A percentile compares a stretch with the other conserved stretches of the same genome.
These are phyloP conservation scores for Carlito syrichta DNA, from an alignment of 2,113 vertebrate genomes.

Conservation along the genomic window DNA sequence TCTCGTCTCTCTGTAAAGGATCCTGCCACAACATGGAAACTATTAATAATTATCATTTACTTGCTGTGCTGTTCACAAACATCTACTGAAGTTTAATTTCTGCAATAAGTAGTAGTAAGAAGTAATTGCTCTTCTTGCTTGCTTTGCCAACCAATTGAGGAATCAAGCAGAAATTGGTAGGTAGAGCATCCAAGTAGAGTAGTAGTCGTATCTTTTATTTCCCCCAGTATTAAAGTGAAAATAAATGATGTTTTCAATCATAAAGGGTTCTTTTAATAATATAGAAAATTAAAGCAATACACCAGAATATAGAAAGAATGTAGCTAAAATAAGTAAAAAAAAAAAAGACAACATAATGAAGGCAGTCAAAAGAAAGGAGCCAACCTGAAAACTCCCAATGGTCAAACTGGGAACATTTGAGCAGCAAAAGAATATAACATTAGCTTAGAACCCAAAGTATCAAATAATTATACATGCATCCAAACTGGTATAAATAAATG, in stretches of 20 bases:
- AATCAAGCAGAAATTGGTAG: neutral
- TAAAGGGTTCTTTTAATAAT: neutral
- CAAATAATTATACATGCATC: neutral
- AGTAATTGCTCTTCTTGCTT: neutral
- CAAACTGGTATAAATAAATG: neutral
- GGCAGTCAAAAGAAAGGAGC: neutral
- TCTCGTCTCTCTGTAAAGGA: no score
- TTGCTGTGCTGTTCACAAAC: neutral
- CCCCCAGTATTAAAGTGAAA: neutral
- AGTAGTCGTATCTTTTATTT: neutral
- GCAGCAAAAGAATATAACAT: neutral
- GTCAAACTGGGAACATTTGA: neutral
- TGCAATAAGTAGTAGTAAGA: neutral
- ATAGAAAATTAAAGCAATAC: neutral
- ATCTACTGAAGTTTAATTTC: neutral
- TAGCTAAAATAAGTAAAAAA: neutral
- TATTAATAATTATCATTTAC: neutral
- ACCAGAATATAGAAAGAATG: neutral
- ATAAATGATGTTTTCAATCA: neutral
- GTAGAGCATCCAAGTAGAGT: neutral
- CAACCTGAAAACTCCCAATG: neutral
- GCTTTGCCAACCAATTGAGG: neutral
- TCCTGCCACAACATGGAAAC: no score
- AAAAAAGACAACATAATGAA: neutral
- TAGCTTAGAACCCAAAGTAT: neutral